Conservation (phyloP, 2,888 invertebrate species). For the Drepanosiphum platanoidis region DNA sequence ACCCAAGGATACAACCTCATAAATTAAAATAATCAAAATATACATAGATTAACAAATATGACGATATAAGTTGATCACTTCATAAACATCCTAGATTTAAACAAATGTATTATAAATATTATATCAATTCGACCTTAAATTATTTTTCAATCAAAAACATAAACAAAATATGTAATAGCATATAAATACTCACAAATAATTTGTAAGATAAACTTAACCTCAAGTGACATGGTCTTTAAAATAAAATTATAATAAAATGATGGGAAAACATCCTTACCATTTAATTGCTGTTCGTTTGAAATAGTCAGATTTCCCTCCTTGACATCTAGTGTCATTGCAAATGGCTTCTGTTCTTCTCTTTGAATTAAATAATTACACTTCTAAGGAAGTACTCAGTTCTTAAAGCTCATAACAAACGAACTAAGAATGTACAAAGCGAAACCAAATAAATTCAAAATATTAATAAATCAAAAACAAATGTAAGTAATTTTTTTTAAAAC, state of each 20-base stretch:
- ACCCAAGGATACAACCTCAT: not conserved
- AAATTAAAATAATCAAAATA: no score
- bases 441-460: conserved; percentile 2
- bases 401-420: conserved; percentile 28
- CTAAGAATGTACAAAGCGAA: not conserved
- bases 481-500: conserved; percentile 29
- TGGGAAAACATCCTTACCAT: conserved; percentile 39
- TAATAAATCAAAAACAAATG: not conserved
- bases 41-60: no score
- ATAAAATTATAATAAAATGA: not conserved
- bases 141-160: not conserved
- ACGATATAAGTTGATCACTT: no score
- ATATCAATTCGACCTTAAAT: conserved; percentile 2
- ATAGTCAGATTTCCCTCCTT: conserved; percentile 51
- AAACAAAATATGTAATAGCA: not conserved
- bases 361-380: conserved; percentile 24
- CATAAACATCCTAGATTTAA: no score
- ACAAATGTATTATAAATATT: not conserved
- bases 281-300: conserved; percentile 46
- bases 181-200: not conserved
- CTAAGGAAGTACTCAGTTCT: not conserved
- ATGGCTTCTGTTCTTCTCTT: conserved; percentile 43
- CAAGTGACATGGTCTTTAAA: not conserved
- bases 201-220: not conserved
- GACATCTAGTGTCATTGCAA: conserved; percentile 58